Percentiles rank a stretch among this genome's conserved stretches.
Conservation (phyloP, 2,888 invertebrate genomes). For the Cordilura impudica region DNA sequence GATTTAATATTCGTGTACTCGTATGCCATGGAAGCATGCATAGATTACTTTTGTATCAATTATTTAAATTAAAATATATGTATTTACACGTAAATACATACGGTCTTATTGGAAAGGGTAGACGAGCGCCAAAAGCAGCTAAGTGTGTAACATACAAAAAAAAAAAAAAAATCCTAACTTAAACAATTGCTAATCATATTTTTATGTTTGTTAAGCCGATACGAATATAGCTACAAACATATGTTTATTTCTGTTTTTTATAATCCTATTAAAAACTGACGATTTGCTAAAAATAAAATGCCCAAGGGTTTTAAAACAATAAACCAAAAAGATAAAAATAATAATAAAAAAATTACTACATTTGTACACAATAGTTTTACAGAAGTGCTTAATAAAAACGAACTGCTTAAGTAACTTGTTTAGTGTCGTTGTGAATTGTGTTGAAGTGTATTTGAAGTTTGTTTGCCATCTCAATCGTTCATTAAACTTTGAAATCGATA, state of each 20-base stretch:
- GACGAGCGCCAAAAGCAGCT: too few species aligned
- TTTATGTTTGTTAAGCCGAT: conserved; percentile 2
- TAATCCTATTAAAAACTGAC: conserved; percentile 6
- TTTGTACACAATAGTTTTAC: conserved; percentile 5
- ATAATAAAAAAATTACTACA: too few species aligned
- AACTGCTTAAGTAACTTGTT: neutral
- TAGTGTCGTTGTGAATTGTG: neutral
- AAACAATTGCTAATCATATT: conserved; percentile 32
- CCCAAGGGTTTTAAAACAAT: conserved; percentile 29
- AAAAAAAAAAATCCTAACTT: too few species aligned
- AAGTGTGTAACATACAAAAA: conserved; percentile 9
- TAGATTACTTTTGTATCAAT: conserved; percentile 7
- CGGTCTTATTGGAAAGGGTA: conserved; percentile 23
- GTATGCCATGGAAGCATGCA: neutral
- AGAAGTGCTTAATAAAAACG: conserved; percentile 19
- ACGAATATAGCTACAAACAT: conserved; percentile 1
- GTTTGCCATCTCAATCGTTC: conserved; percentile 5
- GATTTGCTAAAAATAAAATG: conserved; percentile 36
- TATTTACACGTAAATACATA: conserved; percentile 14
- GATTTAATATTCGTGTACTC: neutral
- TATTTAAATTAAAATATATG: conserved; percentile 5
- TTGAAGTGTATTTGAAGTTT: conserved; percentile 2
- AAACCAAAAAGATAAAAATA: neutral
- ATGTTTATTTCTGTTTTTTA: neutral
- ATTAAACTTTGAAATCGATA: conserved; percentile 21